Evolutionary conservation across 1,140 invertebrate species (phyloP), one percentile per base, ranked within the genome.

Genomic region (Hycleus phaleratus): DNA sequence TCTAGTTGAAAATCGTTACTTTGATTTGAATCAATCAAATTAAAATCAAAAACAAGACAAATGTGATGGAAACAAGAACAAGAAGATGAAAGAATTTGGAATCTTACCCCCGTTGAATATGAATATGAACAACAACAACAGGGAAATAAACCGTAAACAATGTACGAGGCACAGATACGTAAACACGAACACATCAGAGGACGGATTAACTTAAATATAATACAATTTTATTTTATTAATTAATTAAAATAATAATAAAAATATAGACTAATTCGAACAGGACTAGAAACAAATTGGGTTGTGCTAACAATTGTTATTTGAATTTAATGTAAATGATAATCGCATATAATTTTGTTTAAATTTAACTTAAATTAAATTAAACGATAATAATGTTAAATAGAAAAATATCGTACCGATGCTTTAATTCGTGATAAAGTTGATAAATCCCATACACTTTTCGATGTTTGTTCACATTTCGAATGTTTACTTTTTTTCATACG

Each of bases 381-480:
- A 32, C 7, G 32, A 32, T 5, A 32, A 32, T 32, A 7, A 42
- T 10, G 10, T 4, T 42, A 11, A n/a, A n/a, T 7, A 42, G 39
- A 12, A 42, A 43, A 51, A 43, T 39, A 57, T 51, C 44, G 45
- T 47, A 45, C 38, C 46, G 46, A 32, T 42, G 45, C 49, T 25
- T 42, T 49, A 57, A 25, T 39, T 32, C 32, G 32, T 32, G 60
- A 64, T 38, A 66, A 44, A 2, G 58, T 61, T 2, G 65, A 38
- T 46, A 85, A 76, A 66, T 85, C 82, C 81, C 80, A 82, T 38
- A 81, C 81, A 55, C 82, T 84, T 65, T 82, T 79, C 10, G 82
- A 80, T 4, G 61, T 58, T 8, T 32, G 11, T 26, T 58, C 48
- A 24, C 18, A 26, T 44, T 63, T 63, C n/a, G 58, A 43, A 48